Conservation (phyloP, 2,113 vertebrate species). For the Plecturocebus donacophilus region DNA sequence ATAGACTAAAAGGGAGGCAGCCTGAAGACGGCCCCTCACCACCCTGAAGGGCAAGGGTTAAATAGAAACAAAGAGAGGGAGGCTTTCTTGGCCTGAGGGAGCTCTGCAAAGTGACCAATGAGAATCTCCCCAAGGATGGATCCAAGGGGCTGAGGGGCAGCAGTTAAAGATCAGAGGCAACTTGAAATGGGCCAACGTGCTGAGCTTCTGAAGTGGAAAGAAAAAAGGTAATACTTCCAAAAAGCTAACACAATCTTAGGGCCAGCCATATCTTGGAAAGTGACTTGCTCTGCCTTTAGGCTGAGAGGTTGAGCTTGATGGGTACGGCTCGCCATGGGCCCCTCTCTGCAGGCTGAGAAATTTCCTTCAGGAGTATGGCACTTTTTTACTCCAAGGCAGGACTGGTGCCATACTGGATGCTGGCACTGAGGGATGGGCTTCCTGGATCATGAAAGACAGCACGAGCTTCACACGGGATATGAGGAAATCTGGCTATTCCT, state of each 20-base stretch:
- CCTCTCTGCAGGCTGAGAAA: slow-evolving; percentile 54
- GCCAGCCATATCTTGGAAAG: slow-evolving; percentile 48
- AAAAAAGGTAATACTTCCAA: slow-evolving; percentile 38
- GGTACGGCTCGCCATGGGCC: slow-evolving; percentile 60
- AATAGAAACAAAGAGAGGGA: slow-evolving; percentile 59
- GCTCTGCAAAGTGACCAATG: slow-evolving; percentile 71
- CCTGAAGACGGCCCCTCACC: background rate
- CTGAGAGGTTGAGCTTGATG: slow-evolving; percentile 42
- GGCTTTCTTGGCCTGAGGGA: slow-evolving; percentile 54
- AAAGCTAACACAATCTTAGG: slow-evolving; percentile 76
- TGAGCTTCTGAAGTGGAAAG: slow-evolving; percentile 77
- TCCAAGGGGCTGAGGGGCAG: slow-evolving; percentile 75
- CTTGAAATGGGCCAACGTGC: slow-evolving; percentile 80
- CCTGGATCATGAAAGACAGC: background rate
- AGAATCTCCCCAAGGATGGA: slow-evolving; percentile 74
- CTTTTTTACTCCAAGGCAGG: slow-evolving; percentile 54
- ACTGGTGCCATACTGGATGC: slow-evolving; percentile 44
- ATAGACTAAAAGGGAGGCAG: slow-evolving; percentile 34
- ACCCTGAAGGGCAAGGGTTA: slow-evolving; percentile 11
- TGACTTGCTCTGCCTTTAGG: slow-evolving; percentile 76
- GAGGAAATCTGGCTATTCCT: background rate
- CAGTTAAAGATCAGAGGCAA: slow-evolving; percentile 82
- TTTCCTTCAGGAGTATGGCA: slow-evolving; percentile 58
- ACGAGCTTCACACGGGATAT: background rate
- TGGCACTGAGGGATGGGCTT: background rate